Evolutionary conservation across 2,797 vertebrate genomes (phyloP).

Genomic region (Alectoris magna): DNA sequence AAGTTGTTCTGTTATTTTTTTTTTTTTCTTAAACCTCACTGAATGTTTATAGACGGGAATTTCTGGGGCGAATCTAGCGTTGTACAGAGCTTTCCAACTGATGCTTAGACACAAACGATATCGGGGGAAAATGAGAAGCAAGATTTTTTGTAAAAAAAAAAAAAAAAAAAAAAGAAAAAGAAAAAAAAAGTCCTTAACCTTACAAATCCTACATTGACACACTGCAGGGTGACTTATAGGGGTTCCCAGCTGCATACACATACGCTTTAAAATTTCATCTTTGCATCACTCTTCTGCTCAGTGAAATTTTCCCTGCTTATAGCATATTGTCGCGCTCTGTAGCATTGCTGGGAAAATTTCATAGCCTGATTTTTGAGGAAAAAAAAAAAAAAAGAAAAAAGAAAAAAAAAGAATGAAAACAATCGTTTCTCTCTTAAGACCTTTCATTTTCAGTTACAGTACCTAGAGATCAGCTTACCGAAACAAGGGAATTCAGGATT

Average conservation of each 20-base stretch:
- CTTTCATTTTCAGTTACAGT: background rate
- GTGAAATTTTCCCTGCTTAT: background rate
- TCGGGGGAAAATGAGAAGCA: background rate
- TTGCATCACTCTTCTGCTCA: conserved; percentile 18
- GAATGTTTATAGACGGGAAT: background rate
- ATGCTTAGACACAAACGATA: background rate
- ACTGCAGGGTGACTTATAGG: background rate
- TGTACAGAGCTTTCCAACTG: background rate
- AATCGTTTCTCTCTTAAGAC: conserved; percentile 4
- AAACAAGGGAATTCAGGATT: conserved; percentile 15
- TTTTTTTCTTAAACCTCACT: background rate
- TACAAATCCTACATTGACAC: background rate
- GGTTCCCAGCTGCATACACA: background rate
- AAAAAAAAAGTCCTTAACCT: background rate
- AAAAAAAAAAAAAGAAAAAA: fast-evolving
- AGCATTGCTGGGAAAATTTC: conserved; percentile 37
- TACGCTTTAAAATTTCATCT: conserved; percentile 21
- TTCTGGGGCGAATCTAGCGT: conserved; percentile 5
- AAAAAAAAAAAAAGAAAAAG: background rate
- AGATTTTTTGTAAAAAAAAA: background rate
- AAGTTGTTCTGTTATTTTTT: background rate
- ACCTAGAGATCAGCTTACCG: conserved; percentile 20
- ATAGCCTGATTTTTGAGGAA: background rate
- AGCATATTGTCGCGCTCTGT: conserved; percentile 8
- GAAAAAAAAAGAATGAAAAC: too few species aligned